A percentile compares a stretch with the other conserved stretches of the same genome.
phyloP scores from a whole-genome alignment of 2,888 invertebrate species.

The Acanthosepion pharaonis region DNA sequence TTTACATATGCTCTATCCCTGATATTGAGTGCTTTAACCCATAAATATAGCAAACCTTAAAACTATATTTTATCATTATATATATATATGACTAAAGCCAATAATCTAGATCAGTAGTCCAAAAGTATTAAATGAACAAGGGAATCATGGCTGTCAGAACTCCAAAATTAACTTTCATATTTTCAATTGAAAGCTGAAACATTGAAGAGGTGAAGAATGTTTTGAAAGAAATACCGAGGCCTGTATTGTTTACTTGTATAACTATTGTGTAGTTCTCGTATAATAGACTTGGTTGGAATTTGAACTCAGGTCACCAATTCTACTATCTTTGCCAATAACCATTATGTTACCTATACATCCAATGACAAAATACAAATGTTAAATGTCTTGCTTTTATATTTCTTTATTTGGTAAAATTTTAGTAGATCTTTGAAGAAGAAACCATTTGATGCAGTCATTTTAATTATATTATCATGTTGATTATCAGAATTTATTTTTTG shows the following conservation, averaged over 20 bases:
- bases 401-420: neutral
- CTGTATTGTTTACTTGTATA: too few species aligned
- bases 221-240: too few species aligned
- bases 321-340: too few species aligned
- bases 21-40: too few species aligned
- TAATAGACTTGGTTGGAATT: too few species aligned
- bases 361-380: neutral
- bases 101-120: neutral
- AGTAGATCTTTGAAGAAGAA: neutral
- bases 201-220: neutral
- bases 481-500: neutral
- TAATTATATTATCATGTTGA: neutral
- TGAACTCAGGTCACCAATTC: too few species aligned
- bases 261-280: too few species aligned
- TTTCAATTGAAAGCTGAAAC: neutral
- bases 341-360: too few species aligned
- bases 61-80: too few species aligned
- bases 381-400: neutral
- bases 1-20: too few species aligned
- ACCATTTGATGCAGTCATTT: slow-evolving; percentile 33
- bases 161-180: neutral
- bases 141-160: neutral
- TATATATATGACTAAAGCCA: neutral
- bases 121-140: neutral
- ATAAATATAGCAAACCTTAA: too few species aligned